Conservation (phyloP, 2,113 vertebrate genomes). For the Cynopterus brachyotis region DNA sequence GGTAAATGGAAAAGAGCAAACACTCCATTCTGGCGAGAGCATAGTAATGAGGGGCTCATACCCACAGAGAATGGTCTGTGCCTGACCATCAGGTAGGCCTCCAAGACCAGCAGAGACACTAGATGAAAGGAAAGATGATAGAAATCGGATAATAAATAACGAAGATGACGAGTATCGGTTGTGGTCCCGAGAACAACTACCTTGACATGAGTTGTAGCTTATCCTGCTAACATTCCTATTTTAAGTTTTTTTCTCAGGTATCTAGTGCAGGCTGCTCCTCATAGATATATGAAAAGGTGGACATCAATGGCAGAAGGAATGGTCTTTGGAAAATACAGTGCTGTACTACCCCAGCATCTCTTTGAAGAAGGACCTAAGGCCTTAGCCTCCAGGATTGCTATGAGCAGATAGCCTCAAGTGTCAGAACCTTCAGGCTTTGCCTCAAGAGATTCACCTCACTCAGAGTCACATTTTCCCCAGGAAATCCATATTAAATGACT, state of each 20-base stretch:
- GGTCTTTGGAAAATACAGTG: background rate
- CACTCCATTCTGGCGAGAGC: background rate
- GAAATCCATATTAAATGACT: background rate
- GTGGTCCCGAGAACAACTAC: background rate
- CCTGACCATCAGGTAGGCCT: background rate
- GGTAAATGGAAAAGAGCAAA: background rate
- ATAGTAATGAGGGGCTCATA: background rate
- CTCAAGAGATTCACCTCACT: background rate
- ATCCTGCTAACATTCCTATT: background rate
- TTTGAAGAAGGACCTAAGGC: background rate
- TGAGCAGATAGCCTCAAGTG: background rate
- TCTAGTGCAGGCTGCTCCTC: no score
- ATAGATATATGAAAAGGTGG: background rate
- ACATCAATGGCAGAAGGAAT: background rate
- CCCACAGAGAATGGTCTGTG: background rate
- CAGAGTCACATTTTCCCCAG: background rate
- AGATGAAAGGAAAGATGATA: background rate
- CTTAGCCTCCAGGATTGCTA: background rate
- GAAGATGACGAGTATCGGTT: background rate
- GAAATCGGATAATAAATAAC: background rate
- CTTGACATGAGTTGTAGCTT: background rate
- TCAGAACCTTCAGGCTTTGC: background rate
- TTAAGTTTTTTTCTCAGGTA: background rate
- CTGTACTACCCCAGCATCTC: background rate
- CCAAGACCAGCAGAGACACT: background rate